Evolutionary conservation across 2,113 vertebrate genomes (phyloP).

Genomic region (Dicentrarchus labrax): DNA sequence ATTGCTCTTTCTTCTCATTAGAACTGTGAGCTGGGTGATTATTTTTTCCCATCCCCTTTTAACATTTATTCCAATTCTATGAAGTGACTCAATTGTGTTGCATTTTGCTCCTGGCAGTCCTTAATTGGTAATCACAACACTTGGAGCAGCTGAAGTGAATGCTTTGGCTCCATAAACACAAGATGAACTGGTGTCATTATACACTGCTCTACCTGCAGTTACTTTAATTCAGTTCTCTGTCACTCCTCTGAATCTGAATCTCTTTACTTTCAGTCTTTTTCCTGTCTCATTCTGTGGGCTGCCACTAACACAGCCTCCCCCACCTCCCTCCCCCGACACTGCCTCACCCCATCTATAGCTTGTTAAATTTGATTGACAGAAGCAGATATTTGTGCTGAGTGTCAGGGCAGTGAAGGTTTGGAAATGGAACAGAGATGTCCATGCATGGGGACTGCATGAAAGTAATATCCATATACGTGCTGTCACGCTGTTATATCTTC

Average conservation of each 20-base stretch:
- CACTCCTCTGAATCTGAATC: slow-evolving; percentile 5
- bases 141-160: slow-evolving; percentile 10
- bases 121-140: slow-evolving; percentile 32
- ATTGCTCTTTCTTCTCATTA: slow-evolving; percentile 25
- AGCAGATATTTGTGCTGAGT: slow-evolving; percentile 58
- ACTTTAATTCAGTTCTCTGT: slow-evolving; percentile 22
- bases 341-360: slow-evolving; percentile 44
- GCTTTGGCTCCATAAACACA: not conserved
- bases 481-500: slow-evolving; percentile 11
- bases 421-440: slow-evolving; percentile 57
- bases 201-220: slow-evolving; percentile 13
- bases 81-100: not conserved
- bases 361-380: slow-evolving; percentile 78
- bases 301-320: slow-evolving; percentile 1
- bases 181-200: not conserved
- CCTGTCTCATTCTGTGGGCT: slow-evolving; percentile 24
- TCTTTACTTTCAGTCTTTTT: slow-evolving; percentile 18
- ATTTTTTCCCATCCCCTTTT: not conserved
- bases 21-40: not conserved
- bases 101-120: not conserved
- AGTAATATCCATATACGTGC: slow-evolving; percentile 38
- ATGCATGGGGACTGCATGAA: slow-evolving; percentile 40
- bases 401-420: slow-evolving; percentile 47
- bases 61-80: not conserved
- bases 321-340: not conserved